Evolutionary conservation across 2,113 vertebrate genomes (phyloP).

Genomic region (Motacilla alba): DNA sequence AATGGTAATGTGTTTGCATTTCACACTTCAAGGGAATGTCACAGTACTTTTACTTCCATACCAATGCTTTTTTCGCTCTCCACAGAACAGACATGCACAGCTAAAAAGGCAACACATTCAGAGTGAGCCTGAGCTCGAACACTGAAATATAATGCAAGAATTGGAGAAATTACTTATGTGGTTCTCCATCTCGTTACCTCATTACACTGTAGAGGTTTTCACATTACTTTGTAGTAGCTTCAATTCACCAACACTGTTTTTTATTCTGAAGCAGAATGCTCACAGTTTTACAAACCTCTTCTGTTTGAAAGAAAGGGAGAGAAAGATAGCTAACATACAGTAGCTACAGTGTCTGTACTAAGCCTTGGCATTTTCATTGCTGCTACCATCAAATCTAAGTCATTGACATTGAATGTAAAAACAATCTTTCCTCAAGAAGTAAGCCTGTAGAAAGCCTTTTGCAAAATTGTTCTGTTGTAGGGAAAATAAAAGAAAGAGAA

Average conservation of each 20-base stretch:
- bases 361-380: background rate
- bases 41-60: background rate
- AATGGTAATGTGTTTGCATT: background rate
- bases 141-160: background rate
- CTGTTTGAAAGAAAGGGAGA: constrained; percentile 7
- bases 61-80: background rate
- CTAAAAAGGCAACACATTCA: background rate
- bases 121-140: background rate
- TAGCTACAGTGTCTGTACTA: background rate
- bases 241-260: background rate
- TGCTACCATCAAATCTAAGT: constrained; percentile 40
- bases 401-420: background rate
- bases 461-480: background rate
- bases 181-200: background rate
- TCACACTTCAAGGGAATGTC: background rate
- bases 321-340: background rate
- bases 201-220: background rate
- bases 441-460: background rate
- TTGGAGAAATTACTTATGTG: background rate
- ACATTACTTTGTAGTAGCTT: constrained; percentile 14
- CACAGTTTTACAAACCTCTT: background rate
- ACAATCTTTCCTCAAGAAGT: background rate
- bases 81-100: background rate
- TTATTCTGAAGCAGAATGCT: background rate
- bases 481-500: background rate